Evolutionary conservation across 2,797 vertebrate genomes (phyloP), one percentile per base, ranked within the genome.

Genomic region (Phataginus tricuspis): DNA sequence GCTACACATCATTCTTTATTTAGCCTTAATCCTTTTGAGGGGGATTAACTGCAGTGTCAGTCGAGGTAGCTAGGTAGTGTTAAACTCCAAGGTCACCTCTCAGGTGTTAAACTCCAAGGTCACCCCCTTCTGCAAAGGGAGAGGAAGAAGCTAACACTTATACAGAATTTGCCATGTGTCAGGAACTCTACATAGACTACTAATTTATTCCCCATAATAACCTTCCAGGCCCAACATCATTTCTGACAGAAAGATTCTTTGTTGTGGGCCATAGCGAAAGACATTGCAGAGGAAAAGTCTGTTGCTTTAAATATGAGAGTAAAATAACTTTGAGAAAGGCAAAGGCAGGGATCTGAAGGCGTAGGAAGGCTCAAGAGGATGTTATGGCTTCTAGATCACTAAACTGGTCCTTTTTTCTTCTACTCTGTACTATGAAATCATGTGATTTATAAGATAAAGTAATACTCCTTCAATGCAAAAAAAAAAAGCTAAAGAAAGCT

Each of bases 211-310:
- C 5, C 12, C 49, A 27, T 21, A 68, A 57, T 31, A 37, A n/a
- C 0, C 4, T 11, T 39, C 7, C 14, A 29, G 64, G 16, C 14
- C 9, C 13, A 63, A 1, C 1, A 2, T 27, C 49, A 16, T 80
- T 86, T 74, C 31, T 29, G 15, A 85, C 25, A 61, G 13, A 59
- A 14, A 14, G 23, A 16, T 14, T 57, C 11, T 63, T 31, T 51
- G 31, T 29, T 5, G 5, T 27, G n/a, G 10, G 27, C 12, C 39
- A 45, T 10, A 27, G 3, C 85, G 53, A 53, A 86, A 31, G 42
- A n/a, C 3, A 29, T 0, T 2, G 18, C 18, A 69, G 18, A 92
- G 31, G 42, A 63, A 59, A 57, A 39, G 0, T 74, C 53, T 78
- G 37, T 12, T 64, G 13, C 27, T 86, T 45, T 53, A 49, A 45